Base-by-base conservation (phyloP, 2,113 vertebrate genomes). In the Panurus biarmicus region DNA sequence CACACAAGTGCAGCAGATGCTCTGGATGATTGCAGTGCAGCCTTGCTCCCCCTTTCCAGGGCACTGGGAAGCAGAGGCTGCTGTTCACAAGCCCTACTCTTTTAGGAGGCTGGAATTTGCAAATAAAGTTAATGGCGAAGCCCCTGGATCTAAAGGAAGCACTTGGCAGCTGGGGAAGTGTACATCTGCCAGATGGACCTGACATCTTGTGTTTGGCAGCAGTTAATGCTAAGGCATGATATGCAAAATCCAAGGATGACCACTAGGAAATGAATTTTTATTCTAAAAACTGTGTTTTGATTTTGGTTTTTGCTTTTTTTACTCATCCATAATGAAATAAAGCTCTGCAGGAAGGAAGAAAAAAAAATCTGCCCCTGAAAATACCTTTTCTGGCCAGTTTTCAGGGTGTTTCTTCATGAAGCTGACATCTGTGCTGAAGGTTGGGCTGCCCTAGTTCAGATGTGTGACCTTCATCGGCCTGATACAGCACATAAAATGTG, bases 31-130 rank as follows among this genome's bases (percentile, higher is more conserved):
- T 77, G 45, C 29, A 44, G 24, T 11, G 54, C 17, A 40, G 61
- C 44, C 83, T 78, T 60, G 9, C 11, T 90, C 16, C 28, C 33
- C 48, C 47, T 51, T 85, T 51, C 73, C 90, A 70, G 45, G 81
- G 62, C 53, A 29, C 56, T 72, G 8, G 0, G 50, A 82, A 75
- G 82, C 84, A 78, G 48, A 85, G 78, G 83, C 69, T 89, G 67
- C 67, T 89, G 14, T 69, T 91, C 69, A 80, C 64, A 58, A 91
- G 62, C 79, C 40, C 42, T 73, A 0, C 85, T 92, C 35, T 35
- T 90, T 85, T 51, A 62, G 69, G 74, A 96, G 84, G 33, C 62
- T 86, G 87, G 90, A 97, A 96, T 94, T 91, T 88, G 84, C 16
- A 48, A 89, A 90, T 96, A 64, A 42, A 70, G 57, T 92, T 78